Conservation (phyloP, 53 echinoderm and acorn worm genomes). For the Arbacia lixula region DNA sequence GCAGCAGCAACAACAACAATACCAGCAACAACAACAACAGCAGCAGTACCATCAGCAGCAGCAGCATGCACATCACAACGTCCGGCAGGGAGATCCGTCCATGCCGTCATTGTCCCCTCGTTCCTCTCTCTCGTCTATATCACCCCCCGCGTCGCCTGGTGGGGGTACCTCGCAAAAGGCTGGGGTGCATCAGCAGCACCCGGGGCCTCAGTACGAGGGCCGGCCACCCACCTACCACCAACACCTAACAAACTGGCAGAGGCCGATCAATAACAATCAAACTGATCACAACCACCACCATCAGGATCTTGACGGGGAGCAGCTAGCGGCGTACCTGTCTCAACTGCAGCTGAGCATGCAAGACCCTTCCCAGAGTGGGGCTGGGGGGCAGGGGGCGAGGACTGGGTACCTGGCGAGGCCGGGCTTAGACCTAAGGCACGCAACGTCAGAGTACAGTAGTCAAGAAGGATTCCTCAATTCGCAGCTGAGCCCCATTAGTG, state of each 20-base stretch:
- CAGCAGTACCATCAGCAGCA: constrained; percentile 11
- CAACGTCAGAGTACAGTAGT: constrained; percentile 65
- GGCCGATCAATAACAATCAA: constrained; percentile 53
- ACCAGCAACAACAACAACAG: not conserved
- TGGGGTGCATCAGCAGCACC: not conserved
- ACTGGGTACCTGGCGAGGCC: constrained; percentile 52
- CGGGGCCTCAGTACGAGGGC: constrained; percentile 57
- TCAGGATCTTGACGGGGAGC: constrained; percentile 75
- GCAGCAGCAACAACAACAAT: constrained; percentile 8
- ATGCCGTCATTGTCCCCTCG: constrained; percentile 86
- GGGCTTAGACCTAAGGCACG: constrained; percentile 60
- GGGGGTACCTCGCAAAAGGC: constrained; percentile 23
- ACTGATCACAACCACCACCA: constrained; percentile 55
- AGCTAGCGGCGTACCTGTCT: constrained; percentile 65
- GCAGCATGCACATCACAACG: not conserved
- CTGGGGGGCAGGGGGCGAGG: constrained; percentile 49
- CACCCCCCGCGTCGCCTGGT: constrained; percentile 92
- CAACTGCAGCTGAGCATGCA: constrained; percentile 70
- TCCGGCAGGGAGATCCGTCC: constrained; percentile 55
- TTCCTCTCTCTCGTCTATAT: constrained; percentile 93
- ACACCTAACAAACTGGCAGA: constrained; percentile 67
- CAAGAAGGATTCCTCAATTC: constrained; percentile 67
- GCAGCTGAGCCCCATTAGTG: constrained; percentile 83
- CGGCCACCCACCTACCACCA: constrained; percentile 79
- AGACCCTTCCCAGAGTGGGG: constrained; percentile 59